Evolutionary conservation across 2,797 vertebrate species (phyloP).

Genomic region (Typhlichthys subterraneus): DNA sequence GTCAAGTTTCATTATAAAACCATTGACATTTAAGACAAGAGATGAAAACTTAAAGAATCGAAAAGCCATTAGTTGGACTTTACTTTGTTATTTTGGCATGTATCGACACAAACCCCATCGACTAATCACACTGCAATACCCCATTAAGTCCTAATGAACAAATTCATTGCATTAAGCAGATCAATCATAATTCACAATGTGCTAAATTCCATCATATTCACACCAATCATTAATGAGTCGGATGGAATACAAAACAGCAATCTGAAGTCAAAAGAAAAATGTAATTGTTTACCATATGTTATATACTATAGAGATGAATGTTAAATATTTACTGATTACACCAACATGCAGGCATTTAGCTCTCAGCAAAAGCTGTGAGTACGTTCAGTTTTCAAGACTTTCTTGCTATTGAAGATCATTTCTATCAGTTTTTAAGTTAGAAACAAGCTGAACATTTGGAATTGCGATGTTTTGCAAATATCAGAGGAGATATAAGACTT

Average conservation of each 20-base stretch:
- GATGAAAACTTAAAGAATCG: conserved; percentile 50
- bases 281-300: conserved; percentile 69
- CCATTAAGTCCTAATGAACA: conserved; percentile 83
- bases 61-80: conserved; percentile 78
- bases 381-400: conserved; percentile 35
- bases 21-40: conserved; percentile 67
- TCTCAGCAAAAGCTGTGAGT: conserved; percentile 44
- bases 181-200: conserved; percentile 83
- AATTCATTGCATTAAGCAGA: conserved; percentile 82
- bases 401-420: conserved; percentile 42
- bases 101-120: conserved; percentile 79
- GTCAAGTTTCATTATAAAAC: conserved; percentile 49
- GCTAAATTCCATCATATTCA: conserved; percentile 79
- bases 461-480: conserved; percentile 4
- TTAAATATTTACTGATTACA: conserved; percentile 60
- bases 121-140: conserved; percentile 82
- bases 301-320: conserved; percentile 60
- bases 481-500: conserved; percentile 47
- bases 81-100: conserved; percentile 80
- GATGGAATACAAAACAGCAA: conserved; percentile 37
- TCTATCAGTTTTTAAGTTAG: conserved; percentile 44
- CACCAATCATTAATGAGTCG: conserved; percentile 74
- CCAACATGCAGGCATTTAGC: conserved; percentile 41
- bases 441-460: conserved; percentile 4
- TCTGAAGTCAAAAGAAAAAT: conserved; percentile 50